A percentile compares a stretch with the other conserved stretches of the same genome.
Conservation (phyloP, 2,797 vertebrate species). For the Leuciscus waleckii region DNA sequence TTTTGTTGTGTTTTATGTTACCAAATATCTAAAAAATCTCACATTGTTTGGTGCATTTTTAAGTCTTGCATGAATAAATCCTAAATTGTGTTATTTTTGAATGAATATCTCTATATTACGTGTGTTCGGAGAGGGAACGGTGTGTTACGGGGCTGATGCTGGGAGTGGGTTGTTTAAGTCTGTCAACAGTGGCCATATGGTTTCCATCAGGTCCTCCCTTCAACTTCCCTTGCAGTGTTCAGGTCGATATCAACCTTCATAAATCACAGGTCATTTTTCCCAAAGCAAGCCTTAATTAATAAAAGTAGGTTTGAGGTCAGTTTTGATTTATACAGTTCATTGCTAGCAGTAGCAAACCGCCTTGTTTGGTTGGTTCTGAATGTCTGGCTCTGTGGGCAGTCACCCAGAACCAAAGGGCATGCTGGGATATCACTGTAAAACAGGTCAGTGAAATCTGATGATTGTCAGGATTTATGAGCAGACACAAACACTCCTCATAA, state of each 20-base stretch:
- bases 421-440: conserved; percentile 67
- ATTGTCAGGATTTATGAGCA: conserved; percentile 58
- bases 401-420: conserved; percentile 63
- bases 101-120: background rate
- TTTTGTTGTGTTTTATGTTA: background rate
- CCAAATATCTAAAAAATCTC: background rate
- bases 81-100: background rate
- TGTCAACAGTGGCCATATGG: conserved; percentile 71
- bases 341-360: background rate
- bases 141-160: conserved; percentile 34
- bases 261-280: conserved; percentile 53
- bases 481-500: conserved; percentile 62
- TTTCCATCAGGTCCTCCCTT: conserved; percentile 69
- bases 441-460: conserved; percentile 64
- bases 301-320: conserved; percentile 53
- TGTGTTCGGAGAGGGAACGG: conserved; percentile 52
- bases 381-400: conserved; percentile 38
- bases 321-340: conserved; percentile 58
- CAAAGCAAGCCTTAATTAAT: conserved; percentile 56
- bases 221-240: conserved; percentile 25
- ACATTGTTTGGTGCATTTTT: background rate
- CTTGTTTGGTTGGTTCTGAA: background rate
- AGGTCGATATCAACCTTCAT: conserved; percentile 46
- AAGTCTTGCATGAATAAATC: background rate
- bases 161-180: background rate